Evolutionary conservation across 2,797 vertebrate genomes (phyloP), one percentile per base, ranked within the genome.

Genomic region (Agapornis canus): DNA sequence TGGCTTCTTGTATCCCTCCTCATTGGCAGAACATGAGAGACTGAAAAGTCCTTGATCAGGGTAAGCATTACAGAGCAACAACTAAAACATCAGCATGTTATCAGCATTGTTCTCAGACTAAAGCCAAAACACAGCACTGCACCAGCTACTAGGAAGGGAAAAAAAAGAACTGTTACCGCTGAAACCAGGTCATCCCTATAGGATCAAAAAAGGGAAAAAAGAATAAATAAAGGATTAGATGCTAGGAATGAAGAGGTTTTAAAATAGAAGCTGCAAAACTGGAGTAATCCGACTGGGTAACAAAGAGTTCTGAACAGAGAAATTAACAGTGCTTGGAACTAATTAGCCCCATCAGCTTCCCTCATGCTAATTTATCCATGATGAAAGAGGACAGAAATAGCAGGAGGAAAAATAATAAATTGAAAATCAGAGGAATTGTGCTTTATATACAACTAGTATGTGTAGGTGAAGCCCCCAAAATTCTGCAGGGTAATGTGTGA

Each of bases 301-400:
- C n/a, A 51, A 90, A 72, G 60, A 75, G 32, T 86, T 84, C 63
- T 31, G 89, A 91, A 73, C 49, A 90, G 51, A 83, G 75, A 93
- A 92, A 92, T 95, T 90, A 93, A 59, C 70, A 56, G 31, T 56
- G 7, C 54, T 93, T 89, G 82, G 82, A 94, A 86, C 61, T 94
- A 93, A 96, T 90, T 95, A 94, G 61, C 27, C 59, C n/a, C 72
- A 91, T 93, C 78, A 72, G 20, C 61, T 95, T 86, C 70, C 70
- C 90, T 95, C 72, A 43, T 70, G 48, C 43, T 88, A 81, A 94
- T 92, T 92, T 78, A 59, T 63, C 64, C 35, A 6, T 49, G 20
- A 89, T 76, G 51, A 86, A 75, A 73, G 60, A 73, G 35, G 19
- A 4, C 5, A 49, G 48, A 83, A 95, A 94, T 51, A 91, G 49